These are phyloP conservation scores for Phasianus colchicus DNA, from an alignment of 2,113 vertebrate species.

Conservation along the genomic window DNA sequence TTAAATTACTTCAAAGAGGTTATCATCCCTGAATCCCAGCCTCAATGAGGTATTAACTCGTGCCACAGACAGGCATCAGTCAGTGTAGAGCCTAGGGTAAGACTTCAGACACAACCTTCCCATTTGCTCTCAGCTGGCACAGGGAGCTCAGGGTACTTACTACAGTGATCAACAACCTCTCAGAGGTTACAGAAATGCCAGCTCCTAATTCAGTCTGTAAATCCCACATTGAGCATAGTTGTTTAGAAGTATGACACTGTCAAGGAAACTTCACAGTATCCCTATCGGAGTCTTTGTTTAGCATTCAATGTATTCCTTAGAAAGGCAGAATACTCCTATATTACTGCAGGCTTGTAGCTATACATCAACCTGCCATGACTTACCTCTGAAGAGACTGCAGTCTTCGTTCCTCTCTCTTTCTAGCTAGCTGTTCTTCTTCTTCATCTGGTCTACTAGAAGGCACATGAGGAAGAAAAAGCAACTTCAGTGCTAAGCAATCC, in stretches of 20 bases:
- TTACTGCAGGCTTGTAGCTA: not conserved
- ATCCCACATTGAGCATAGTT: not conserved
- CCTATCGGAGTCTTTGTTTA: not conserved
- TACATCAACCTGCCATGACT: not conserved
- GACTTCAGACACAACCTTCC: not conserved
- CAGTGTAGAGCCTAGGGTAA: not conserved
- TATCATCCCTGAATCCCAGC: not conserved
- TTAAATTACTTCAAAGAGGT: not conserved
- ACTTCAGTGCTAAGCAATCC: not conserved
- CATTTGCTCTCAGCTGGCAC: not conserved
- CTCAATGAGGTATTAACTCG: not conserved
- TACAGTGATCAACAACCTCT: not conserved
- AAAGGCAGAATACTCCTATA: not conserved
- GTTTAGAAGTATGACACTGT: not conserved
- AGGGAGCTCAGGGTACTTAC: not conserved
- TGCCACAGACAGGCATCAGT: not conserved
- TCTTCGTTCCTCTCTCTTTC: slow-evolving; percentile 69
- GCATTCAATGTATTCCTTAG: not conserved
- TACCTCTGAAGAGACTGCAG: slow-evolving; percentile 72
- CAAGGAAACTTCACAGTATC: not conserved
- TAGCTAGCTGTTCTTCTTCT: slow-evolving; percentile 67
- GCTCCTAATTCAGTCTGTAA: not conserved
- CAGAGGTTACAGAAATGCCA: not conserved
- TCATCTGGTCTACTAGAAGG: slow-evolving; percentile 45
- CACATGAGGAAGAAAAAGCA: not conserved